These are phyloP conservation scores for Tympanuchus pallidicinctus DNA, from an alignment of 2,113 vertebrate species.

Conservation along the genomic window DNA sequence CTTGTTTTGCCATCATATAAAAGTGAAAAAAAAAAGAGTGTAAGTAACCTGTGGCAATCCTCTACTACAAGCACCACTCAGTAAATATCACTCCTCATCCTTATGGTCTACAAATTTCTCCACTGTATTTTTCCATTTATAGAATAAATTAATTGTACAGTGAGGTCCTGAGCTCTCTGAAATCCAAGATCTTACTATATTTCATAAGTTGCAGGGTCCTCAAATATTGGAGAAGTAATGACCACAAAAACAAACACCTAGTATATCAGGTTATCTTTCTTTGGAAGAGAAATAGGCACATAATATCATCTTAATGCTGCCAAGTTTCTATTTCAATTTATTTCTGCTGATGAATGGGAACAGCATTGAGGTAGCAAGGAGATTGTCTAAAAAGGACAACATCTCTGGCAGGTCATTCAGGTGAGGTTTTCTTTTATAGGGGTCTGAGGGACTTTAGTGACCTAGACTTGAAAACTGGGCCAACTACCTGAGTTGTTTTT, in stretches of 20 bases:
- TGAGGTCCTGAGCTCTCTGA: not conserved
- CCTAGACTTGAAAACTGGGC: not conserved
- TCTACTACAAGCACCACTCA: not conserved
- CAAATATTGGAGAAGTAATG: not conserved
- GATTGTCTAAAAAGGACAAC: not conserved
- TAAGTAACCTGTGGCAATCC: not conserved
- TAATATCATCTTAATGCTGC: not conserved
- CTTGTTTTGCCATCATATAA: not conserved
- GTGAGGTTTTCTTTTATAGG: not conserved
- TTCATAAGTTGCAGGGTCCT: not conserved
- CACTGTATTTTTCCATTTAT: not conserved
- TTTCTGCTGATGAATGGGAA: not conserved
- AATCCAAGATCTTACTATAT: not conserved
- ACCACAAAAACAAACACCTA: not conserved
- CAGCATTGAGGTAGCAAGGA: not conserved
- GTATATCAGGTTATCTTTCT: not conserved
- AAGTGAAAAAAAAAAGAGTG: rapidly evolving
- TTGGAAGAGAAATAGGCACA: not conserved
- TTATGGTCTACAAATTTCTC: not conserved
- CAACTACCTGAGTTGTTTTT: not conserved
- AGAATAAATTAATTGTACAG: not conserved
- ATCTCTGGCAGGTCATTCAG: not conserved
- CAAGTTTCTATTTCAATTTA: not conserved
- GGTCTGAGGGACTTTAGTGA: not conserved
- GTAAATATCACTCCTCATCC: not conserved